Conservation (phyloP, 2,888 invertebrate species). For the Uropetala carovei region DNA sequence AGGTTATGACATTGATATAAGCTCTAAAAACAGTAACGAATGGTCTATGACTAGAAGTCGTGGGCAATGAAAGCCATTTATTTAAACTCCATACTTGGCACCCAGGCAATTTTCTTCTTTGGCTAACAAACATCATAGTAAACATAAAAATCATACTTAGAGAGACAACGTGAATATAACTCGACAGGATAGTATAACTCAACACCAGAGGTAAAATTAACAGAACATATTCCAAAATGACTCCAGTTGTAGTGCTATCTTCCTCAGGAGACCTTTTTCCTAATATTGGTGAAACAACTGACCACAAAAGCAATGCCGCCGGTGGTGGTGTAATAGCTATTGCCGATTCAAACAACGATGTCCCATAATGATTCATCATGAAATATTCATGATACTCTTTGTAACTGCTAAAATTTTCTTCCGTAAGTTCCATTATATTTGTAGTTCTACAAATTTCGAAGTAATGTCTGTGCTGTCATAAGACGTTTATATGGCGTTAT, state of each 20-base stretch:
- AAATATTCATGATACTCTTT: conserved; percentile 77
- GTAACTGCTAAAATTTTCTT: conserved; percentile 71
- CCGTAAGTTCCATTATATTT: neutral
- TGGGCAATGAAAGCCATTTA: conserved; percentile 61
- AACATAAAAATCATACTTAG: conserved; percentile 70
- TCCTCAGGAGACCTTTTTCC: neutral
- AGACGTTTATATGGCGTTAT: no score
- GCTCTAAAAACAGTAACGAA: conserved; percentile 83
- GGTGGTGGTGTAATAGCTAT: conserved; percentile 71
- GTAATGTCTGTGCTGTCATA: no score
- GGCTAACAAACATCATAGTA: conserved; percentile 68
- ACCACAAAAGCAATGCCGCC: conserved; percentile 6
- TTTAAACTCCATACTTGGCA: conserved; percentile 67
- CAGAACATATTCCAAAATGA: conserved; percentile 72
- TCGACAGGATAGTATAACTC: conserved; percentile 72
- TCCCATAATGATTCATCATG: conserved; percentile 79
- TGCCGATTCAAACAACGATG: conserved; percentile 77
- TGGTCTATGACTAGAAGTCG: conserved; percentile 69
- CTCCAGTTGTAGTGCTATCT: conserved; percentile 65
- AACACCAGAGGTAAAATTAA: conserved; percentile 72
- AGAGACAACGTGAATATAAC: conserved; percentile 70
- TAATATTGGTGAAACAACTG: neutral
- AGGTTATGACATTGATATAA: conserved; percentile 84
- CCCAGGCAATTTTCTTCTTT: conserved; percentile 23
- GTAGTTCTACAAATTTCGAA: no score